Conservation (phyloP, 2,888 invertebrate species). For the Asteroscopus sphinx region DNA sequence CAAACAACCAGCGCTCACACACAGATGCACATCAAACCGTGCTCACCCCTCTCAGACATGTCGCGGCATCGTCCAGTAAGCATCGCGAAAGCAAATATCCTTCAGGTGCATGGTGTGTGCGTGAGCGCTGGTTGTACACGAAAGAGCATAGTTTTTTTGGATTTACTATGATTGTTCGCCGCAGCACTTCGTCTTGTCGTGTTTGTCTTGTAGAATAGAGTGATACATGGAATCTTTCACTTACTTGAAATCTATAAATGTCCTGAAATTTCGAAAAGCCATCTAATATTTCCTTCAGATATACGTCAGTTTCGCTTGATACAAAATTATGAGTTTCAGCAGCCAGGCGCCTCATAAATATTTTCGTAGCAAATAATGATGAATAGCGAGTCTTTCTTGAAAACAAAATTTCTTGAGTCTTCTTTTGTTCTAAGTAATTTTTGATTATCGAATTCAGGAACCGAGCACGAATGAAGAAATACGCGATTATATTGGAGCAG, state of each 20-base stretch:
- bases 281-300: constrained; percentile 64
- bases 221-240: constrained; percentile 3
- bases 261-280: constrained; percentile 63
- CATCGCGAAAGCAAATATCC: no score
- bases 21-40: no score
- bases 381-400: constrained; percentile 19
- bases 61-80: no score
- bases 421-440: constrained; percentile 63
- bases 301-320: constrained; percentile 62
- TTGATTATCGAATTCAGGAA: constrained; percentile 72
- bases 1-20: no score
- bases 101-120: no score
- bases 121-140: no score
- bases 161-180: no score
- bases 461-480: constrained; percentile 67
- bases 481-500: constrained; percentile 66
- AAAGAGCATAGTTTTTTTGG: no score
- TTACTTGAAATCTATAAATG: constrained; percentile 68
- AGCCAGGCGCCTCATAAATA: constrained; percentile 60
- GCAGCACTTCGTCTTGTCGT: no score
- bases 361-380: constrained; percentile 47
- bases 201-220: no score
- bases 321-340: constrained; percentile 64
- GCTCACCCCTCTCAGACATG: no score
- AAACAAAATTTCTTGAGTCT: constrained; percentile 17